phyloP scores from a whole-genome alignment of 2,797 vertebrate genomes.

The Cichlasoma orientale region DNA sequence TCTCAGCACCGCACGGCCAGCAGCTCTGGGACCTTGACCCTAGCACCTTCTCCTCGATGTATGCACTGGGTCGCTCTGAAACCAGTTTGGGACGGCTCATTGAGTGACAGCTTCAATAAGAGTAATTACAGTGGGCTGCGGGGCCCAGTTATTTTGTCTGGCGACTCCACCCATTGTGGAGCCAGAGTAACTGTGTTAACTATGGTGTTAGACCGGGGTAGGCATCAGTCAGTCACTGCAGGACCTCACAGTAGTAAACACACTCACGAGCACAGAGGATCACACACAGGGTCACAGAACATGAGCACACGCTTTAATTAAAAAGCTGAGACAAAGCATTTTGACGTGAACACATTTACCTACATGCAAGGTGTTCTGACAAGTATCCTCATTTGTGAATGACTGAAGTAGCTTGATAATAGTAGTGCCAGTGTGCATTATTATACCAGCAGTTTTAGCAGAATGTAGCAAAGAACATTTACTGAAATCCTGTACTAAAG shows the following conservation, averaged over 20 bases:
- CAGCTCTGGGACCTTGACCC: constrained; percentile 47
- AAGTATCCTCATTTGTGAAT: neutral
- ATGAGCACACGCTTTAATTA: constrained; percentile 1
- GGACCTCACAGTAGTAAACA: constrained; percentile 74
- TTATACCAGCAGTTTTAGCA: neutral
- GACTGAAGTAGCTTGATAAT: neutral
- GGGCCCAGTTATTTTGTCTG: constrained; percentile 77
- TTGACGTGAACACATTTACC: neutral
- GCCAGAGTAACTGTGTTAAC: constrained; percentile 74
- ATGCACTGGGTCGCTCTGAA: constrained; percentile 55
- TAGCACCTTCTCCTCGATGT: constrained; percentile 72
- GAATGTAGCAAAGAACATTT: neutral
- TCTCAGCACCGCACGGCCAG: constrained; percentile 51
- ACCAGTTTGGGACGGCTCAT: constrained; percentile 48
- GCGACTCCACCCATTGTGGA: constrained; percentile 77
- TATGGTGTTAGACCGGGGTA: constrained; percentile 72
- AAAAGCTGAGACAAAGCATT: neutral
- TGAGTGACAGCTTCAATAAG: constrained; percentile 82
- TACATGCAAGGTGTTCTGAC: neutral
- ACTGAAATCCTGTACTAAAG: neutral
- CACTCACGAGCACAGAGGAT: constrained; percentile 12
- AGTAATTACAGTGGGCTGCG: constrained; percentile 79
- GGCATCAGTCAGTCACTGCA: constrained; percentile 64
- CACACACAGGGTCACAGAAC: constrained; percentile 4
- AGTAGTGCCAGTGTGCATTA: neutral